Conservation (phyloP, 2,113 vertebrate species). For the Alligator mississippiensis region DNA sequence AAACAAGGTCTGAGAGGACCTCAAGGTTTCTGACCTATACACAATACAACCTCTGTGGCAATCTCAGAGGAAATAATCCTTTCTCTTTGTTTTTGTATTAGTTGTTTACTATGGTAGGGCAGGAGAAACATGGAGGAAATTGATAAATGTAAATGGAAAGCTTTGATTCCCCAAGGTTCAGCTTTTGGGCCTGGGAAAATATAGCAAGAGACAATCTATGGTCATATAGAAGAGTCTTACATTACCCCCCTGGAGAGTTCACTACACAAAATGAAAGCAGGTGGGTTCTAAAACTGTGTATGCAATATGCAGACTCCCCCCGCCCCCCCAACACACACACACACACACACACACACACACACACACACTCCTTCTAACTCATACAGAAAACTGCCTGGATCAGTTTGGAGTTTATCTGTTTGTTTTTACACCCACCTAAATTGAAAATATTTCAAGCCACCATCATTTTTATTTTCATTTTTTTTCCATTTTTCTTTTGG, state of each 20-base stretch:
- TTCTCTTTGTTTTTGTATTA: not conserved
- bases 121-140: not conserved
- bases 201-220: not conserved
- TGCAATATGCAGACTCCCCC: not conserved
- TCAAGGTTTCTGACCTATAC: not conserved
- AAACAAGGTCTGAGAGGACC: not conserved
- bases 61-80: not conserved
- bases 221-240: not conserved
- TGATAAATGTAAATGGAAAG: not conserved
- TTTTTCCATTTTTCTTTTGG: too few species aligned
- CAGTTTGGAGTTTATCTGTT: not conserved
- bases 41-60: not conserved
- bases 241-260: not conserved
- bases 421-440: constrained; percentile 7
- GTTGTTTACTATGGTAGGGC: not conserved
- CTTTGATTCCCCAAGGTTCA: not conserved
- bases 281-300: not conserved
- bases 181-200: not conserved
- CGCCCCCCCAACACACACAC: too few species aligned
- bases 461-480: not conserved
- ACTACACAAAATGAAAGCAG: not conserved
- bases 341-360: too few species aligned
- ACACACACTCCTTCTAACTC: not conserved
- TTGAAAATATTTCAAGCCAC: not conserved
- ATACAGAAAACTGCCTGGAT: not conserved